Conservation (phyloP, 1,140 invertebrate species). For the Aphidius ervi region DNA sequence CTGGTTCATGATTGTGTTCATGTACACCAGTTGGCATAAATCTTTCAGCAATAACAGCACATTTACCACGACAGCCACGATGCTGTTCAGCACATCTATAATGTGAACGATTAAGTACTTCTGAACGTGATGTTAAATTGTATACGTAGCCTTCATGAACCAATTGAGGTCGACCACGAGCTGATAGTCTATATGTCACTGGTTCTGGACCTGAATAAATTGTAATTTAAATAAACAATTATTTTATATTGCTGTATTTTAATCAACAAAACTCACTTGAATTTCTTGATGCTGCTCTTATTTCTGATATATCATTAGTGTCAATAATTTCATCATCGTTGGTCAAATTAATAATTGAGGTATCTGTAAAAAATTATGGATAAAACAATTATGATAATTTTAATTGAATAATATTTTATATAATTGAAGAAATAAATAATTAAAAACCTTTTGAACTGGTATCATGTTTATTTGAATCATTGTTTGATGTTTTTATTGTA, state of each 20-base stretch:
- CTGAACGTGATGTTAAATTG: constrained; percentile 37
- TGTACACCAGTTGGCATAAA: constrained; percentile 40
- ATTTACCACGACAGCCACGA: constrained; percentile 40
- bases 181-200: constrained; percentile 37
- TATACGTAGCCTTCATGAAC: constrained; percentile 38
- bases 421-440: too few species aligned
- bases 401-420: too few species aligned
- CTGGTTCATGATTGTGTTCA: constrained; percentile 37
- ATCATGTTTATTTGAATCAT: too few species aligned
- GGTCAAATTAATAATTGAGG: too few species aligned
- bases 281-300: too few species aligned
- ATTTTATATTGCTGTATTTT: background rate
- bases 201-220: constrained; percentile 27
- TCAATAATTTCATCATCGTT: too few species aligned
- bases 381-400: too few species aligned
- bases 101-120: constrained; percentile 35
- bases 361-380: too few species aligned
- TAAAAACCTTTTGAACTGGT: too few species aligned
- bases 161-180: constrained; percentile 35
- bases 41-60: constrained; percentile 37
- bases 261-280: too few species aligned
- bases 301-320: too few species aligned
- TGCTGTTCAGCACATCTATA: constrained; percentile 39
- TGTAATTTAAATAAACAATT: background rate
- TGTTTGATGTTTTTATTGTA: background rate